Evolutionary conservation across 2,113 vertebrate genomes (phyloP).

Genomic region (Dasyurus viverrinus): DNA sequence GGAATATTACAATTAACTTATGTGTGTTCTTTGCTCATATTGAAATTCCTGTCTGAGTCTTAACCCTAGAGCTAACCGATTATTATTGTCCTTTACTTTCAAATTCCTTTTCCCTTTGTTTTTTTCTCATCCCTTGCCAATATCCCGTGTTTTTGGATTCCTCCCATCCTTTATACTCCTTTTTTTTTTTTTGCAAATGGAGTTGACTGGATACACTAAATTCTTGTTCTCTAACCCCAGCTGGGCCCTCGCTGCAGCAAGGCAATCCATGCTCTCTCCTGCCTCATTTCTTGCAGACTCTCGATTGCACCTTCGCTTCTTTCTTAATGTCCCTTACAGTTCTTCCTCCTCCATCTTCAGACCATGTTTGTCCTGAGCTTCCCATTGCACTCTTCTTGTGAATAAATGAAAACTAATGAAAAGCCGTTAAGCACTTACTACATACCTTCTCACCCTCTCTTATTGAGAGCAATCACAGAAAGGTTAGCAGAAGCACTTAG

Average conservation of each 20-base stretch:
- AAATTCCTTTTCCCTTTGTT: background rate
- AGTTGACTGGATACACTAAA: background rate
- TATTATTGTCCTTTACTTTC: background rate
- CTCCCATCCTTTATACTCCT: background rate
- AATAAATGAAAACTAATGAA: background rate
- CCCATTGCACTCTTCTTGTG: background rate
- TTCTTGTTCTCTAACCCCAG: background rate
- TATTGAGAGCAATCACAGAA: background rate
- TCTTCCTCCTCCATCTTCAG: background rate
- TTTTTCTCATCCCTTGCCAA: background rate
- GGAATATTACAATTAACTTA: background rate
- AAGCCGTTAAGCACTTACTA: background rate
- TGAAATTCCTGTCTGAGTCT: too few species aligned
- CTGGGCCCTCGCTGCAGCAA: background rate
- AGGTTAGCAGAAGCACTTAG: too few species aligned
- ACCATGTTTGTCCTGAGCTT: background rate
- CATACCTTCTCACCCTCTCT: background rate
- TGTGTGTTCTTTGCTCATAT: background rate
- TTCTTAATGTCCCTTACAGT: background rate
- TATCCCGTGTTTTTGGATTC: background rate
- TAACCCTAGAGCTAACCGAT: background rate
- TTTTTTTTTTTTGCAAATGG: background rate
- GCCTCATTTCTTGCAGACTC: background rate
- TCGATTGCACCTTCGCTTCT: background rate
- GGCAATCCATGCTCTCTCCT: too few species aligned